phyloP scores from a whole-genome alignment of 2,888 invertebrate genomes.

The Ypsolopha scabrella region DNA sequence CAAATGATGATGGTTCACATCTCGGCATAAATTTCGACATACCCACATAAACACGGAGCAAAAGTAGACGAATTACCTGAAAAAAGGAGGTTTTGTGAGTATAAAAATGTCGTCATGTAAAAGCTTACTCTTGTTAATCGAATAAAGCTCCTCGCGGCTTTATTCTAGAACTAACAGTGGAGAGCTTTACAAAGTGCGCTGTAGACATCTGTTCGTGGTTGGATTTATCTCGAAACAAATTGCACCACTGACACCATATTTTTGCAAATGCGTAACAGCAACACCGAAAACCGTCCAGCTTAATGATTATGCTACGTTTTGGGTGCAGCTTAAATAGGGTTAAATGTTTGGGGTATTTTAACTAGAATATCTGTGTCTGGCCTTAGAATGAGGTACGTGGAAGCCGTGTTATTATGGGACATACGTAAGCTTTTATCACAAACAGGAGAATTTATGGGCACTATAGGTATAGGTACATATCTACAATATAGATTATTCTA shows the following conservation, averaged over 20 bases:
- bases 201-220: constrained; percentile 54
- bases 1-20: background rate
- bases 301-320: constrained; percentile 34
- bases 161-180: constrained; percentile 7
- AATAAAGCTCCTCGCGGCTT: background rate
- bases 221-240: constrained; percentile 62
- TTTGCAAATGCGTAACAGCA: constrained; percentile 42
- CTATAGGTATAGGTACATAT: too few relatives aligned
- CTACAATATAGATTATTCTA: too few relatives aligned
- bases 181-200: constrained; percentile 26
- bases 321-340: background rate
- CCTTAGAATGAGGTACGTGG: too few relatives aligned
- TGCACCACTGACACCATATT: constrained; percentile 34
- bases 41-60: background rate
- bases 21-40: background rate
- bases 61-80: background rate
- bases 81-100: background rate
- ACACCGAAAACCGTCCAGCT: constrained; percentile 40
- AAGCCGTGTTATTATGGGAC: too few relatives aligned
- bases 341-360: background rate
- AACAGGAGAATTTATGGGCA: too few relatives aligned
- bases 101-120: background rate
- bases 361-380: background rate
- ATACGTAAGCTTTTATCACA: too few relatives aligned
- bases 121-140: background rate